Percentiles rank a stretch among this genome's conserved stretches.
Conservation (phyloP, 2,113 vertebrate genomes). For the Otolemur garnettii region DNA sequence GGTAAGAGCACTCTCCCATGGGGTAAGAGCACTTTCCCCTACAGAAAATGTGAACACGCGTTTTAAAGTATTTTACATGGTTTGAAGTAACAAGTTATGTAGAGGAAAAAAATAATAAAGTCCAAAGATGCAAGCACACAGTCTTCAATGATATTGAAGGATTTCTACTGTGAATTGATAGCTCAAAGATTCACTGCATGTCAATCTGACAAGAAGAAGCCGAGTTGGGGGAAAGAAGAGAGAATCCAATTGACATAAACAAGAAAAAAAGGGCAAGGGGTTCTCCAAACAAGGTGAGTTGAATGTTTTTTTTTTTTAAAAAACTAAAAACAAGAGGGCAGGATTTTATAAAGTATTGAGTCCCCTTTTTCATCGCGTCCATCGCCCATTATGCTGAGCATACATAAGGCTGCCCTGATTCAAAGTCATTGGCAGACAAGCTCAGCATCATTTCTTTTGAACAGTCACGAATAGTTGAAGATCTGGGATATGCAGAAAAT, state of each 20-base stretch:
- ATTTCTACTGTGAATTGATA: constrained; percentile 8
- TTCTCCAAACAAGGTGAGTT: neutral
- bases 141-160: constrained; percentile 20
- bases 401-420: constrained; percentile 23
- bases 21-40: neutral
- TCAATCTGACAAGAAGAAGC: neutral
- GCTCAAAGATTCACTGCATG: neutral
- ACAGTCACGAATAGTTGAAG: constrained; percentile 32
- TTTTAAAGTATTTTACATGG: neutral
- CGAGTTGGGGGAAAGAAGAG: neutral
- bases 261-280: neutral
- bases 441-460: constrained; percentile 44
- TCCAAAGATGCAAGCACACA: neutral
- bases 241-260: neutral
- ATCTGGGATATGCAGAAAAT: constrained; percentile 15
- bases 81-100: constrained; percentile 32
- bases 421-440: constrained; percentile 9
- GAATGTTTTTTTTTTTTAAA: neutral
- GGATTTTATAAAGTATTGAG: neutral
- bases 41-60: constrained; percentile 12
- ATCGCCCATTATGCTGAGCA: neutral
- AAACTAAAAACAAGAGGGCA: neutral
- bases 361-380: neutral
- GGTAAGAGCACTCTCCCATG: neutral
- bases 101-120: constrained; percentile 2